A percentile compares a stretch with the other conserved stretches of the same genome.
Evolutionary conservation across 1,140 invertebrate genomes (phyloP).

Genomic region (Bombus soroeensis): DNA sequence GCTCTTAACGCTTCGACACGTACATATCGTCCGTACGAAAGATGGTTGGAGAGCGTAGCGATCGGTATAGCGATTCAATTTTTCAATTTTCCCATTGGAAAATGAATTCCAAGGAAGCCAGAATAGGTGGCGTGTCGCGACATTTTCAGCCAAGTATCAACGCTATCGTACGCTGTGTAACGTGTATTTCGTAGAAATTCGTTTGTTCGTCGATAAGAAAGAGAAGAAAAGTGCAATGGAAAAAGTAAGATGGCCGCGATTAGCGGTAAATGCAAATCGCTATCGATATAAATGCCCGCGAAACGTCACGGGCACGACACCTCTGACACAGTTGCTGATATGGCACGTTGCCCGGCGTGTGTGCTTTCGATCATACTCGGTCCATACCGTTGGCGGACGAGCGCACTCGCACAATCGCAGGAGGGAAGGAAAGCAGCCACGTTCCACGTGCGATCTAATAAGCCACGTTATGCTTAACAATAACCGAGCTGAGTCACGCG

Average conservation of each 20-base stretch:
- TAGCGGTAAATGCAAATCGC: not conserved
- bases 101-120: no score
- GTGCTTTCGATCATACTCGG: constrained; percentile 6
- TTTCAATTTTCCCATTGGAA: no score
- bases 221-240: not conserved
- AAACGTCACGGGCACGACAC: not conserved
- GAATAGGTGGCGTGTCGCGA: rapidly evolving
- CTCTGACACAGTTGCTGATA: constrained; percentile 16
- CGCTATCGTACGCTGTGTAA: not conserved
- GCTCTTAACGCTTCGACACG: not conserved
- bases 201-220: not conserved
- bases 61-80: no score
- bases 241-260: constrained; percentile 3
- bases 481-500: constrained; percentile 42
- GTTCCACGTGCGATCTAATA: constrained; percentile 10
- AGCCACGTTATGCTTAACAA: constrained; percentile 37
- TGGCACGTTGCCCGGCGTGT: constrained; percentile 1
- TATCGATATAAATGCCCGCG: constrained; percentile 4
- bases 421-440: not conserved
- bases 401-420: not conserved
- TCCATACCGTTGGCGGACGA: not conserved
- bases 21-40: no score
- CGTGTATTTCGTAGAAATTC: not conserved
- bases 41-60: no score
- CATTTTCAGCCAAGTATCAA: no score